Evolutionary conservation across 2,888 invertebrate genomes (phyloP).

Genomic region (Habrosyne pyritoides): DNA sequence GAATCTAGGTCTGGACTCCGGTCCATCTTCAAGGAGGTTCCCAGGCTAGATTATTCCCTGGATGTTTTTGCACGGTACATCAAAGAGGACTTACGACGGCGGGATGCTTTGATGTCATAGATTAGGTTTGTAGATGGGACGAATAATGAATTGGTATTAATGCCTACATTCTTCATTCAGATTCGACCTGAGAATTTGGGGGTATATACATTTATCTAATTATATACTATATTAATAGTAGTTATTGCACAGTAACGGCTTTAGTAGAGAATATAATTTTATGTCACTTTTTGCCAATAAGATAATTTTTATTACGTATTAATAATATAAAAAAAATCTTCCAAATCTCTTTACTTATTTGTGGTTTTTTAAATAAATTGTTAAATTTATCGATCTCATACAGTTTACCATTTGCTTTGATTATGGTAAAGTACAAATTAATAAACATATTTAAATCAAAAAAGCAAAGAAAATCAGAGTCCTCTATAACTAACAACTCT

Average conservation of each 20-base stretch:
- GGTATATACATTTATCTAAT: too few relatives aligned
- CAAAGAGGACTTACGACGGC: slow-evolving; percentile 54
- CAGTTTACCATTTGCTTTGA: neutral
- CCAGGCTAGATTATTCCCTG: slow-evolving; percentile 21
- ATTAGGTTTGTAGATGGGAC: slow-evolving; percentile 17
- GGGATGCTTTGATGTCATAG: slow-evolving; percentile 46
- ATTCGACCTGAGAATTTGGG: too few relatives aligned
- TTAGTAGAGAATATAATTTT: too few relatives aligned
- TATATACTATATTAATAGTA: too few relatives aligned
- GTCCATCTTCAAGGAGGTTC: slow-evolving; percentile 21
- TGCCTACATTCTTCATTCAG: neutral
- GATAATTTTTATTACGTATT: too few relatives aligned
- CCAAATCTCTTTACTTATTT: too few relatives aligned
- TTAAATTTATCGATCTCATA: too few relatives aligned
- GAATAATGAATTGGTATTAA: neutral
- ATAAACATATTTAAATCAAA: slow-evolving; percentile 11
- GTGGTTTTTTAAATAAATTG: too few relatives aligned
- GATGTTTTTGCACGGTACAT: slow-evolving; percentile 55
- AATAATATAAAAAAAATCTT: too few relatives aligned
- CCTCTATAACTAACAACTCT: slow-evolving; percentile 36
- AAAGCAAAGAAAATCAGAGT: slow-evolving; percentile 17
- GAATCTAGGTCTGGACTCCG: slow-evolving; percentile 45
- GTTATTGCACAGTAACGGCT: too few relatives aligned
- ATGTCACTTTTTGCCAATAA: too few relatives aligned
- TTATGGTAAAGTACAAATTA: too few relatives aligned